Evolutionary conservation across 2,888 invertebrate species (phyloP), one percentile per base, ranked within the genome.

Genomic region (Frankliniella fusca): DNA sequence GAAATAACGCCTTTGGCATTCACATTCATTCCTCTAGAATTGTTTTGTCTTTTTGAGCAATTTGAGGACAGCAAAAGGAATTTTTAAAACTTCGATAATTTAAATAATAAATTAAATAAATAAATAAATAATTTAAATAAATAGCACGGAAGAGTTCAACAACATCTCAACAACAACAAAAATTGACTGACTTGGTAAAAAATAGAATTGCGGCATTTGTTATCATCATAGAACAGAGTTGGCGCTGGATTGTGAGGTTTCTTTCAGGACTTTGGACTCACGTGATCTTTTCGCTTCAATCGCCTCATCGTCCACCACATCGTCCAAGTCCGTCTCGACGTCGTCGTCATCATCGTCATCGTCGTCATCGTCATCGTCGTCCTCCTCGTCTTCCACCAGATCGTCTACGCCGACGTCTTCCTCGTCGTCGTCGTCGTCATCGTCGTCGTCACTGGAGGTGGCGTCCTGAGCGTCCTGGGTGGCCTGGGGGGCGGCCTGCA

Each of bases 211-310:
- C n/a, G 70, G 27, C 70, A 12, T n/a, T 76, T 15, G 20, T 7
- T 76, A 12, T 12, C 12, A 76, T 76, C 70, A 76, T 76, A 76
- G 70, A 27, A 76, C 70, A 76, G 70, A 76, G 70, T 76, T 76
- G 70, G 70, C 70, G 70, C 70, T 76, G 70, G 70, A 76, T 76
- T 76, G 70, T 76, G 70, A 76, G 23, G 70, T 76, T 76, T 76
- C 70, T 76, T 76, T 76, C 70, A 76, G 70, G 70, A 76, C 70
- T 76, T 93, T 94, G 87, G 94, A 95, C 95, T 95, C 94, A 95
- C 95, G 95, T 94, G 95, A 91, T 90, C 90, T 90, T 88, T 92
- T 92, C 86, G 93, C 92, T 88, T 91, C 92, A 87, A 92, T 91
- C 88, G 94, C 91, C 86, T 91, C 92, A 86, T 93, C 89, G 83